Evolutionary conservation across 2,888 invertebrate species (phyloP).

Genomic region (Lymantria dispar): DNA sequence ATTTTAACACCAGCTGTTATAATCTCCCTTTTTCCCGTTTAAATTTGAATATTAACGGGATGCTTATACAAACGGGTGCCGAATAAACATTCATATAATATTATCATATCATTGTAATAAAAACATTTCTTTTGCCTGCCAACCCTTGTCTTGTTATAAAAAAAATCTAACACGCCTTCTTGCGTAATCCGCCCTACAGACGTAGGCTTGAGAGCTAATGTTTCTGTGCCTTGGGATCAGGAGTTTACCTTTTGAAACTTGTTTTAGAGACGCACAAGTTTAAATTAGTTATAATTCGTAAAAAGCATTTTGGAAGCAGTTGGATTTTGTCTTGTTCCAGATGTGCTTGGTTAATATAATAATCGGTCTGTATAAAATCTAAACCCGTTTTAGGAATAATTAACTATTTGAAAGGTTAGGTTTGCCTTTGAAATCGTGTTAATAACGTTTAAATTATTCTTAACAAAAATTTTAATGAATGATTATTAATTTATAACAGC

Average conservation of each 20-base stretch:
- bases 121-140: background rate
- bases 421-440: background rate
- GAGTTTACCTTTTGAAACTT: conserved; percentile 12
- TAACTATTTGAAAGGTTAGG: too few relatives aligned
- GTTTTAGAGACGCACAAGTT: conserved; percentile 17
- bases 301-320: background rate
- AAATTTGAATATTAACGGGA: conserved; percentile 4
- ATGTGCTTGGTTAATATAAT: too few relatives aligned
- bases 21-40: background rate
- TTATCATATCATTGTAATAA: background rate
- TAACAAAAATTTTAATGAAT: too few relatives aligned
- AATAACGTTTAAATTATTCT: background rate
- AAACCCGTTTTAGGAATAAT: too few relatives aligned
- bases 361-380: too few relatives aligned
- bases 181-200: conserved; percentile 29
- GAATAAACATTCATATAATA: conserved; percentile 1
- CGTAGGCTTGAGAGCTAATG: conserved; percentile 14
- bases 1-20: background rate
- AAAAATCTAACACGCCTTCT: conserved; percentile 15
- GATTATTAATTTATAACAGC: too few relatives aligned
- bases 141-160: conserved; percentile 3
- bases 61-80: background rate
- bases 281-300: conserved; percentile 4
- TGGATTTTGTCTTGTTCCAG: background rate
- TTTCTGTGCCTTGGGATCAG: conserved; percentile 15